phyloP scores from a whole-genome alignment of 2,797 vertebrate genomes.

The Schizopygopsis malacanthus region DNA sequence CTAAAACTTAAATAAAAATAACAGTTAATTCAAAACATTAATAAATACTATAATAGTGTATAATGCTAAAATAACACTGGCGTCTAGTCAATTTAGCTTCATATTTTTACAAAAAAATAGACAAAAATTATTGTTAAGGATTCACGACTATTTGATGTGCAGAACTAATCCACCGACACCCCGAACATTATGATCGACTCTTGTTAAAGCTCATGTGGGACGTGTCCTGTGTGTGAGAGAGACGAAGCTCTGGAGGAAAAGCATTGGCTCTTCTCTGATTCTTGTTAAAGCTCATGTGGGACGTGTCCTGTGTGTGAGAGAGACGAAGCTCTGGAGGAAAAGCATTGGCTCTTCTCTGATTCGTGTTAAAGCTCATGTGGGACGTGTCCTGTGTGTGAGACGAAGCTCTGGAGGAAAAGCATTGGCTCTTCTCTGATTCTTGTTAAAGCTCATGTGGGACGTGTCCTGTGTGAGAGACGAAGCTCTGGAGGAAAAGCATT shows the following conservation, averaged over 20 bases:
- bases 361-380: no score
- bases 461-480: no score
- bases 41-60: background rate
- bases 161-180: background rate
- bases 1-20: background rate
- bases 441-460: no score
- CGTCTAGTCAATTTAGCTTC: background rate
- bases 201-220: background rate
- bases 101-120: background rate
- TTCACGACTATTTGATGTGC: background rate
- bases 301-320: no score
- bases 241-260: conserved; percentile 60
- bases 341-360: no score
- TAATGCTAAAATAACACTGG: background rate
- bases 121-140: background rate
- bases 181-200: background rate
- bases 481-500: no score
- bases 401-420: no score
- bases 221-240: conserved; percentile 29
- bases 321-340: no score
- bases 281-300: no score
- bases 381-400: no score
- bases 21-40: background rate
- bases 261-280: conserved; percentile 65
- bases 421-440: no score